phyloP scores from a whole-genome alignment of 1,140 invertebrate genomes.

The Nilaparvata lugens region DNA sequence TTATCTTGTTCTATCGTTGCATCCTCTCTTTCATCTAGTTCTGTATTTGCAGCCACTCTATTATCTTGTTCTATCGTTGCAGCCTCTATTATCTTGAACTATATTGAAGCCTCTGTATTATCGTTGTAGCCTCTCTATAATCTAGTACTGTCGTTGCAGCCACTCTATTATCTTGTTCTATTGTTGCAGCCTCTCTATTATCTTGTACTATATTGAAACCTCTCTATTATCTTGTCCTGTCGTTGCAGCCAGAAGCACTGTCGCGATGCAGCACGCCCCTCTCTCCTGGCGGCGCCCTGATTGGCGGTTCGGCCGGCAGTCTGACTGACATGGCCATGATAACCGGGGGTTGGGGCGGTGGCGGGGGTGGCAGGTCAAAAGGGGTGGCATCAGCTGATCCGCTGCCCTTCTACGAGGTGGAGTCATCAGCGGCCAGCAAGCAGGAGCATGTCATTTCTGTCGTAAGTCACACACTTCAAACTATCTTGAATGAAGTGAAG shows the following conservation, averaged over 20 bases:
- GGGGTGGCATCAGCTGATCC: conserved; percentile 14
- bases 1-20: no score
- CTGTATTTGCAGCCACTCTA: no score
- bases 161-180: no score
- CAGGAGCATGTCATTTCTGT: conserved; percentile 80
- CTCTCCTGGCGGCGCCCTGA: conserved; percentile 51
- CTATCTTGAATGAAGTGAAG: no score
- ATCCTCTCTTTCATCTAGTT: background rate
- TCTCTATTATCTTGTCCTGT: conserved; percentile 15
- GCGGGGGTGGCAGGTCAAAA: background rate
- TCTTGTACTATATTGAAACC: no score
- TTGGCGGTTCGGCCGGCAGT: conserved; percentile 32
- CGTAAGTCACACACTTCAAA: conserved; percentile 44
- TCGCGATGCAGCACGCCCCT: conserved; percentile 73
- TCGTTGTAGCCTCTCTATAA: no score
- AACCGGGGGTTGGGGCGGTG: conserved; percentile 18
- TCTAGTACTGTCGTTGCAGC: no score
- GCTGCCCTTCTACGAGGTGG: conserved; percentile 71
- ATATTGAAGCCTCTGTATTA: no score
- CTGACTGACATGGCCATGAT: conserved; percentile 42
- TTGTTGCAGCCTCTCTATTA: no score
- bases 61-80: no score
- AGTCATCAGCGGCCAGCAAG: conserved; percentile 74
- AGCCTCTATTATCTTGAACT: no score
- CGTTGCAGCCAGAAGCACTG: conserved; percentile 61